Evolutionary conservation across 2,888 invertebrate species (phyloP), one percentile per base, ranked within the genome.

Genomic region (Meganola albula): DNA sequence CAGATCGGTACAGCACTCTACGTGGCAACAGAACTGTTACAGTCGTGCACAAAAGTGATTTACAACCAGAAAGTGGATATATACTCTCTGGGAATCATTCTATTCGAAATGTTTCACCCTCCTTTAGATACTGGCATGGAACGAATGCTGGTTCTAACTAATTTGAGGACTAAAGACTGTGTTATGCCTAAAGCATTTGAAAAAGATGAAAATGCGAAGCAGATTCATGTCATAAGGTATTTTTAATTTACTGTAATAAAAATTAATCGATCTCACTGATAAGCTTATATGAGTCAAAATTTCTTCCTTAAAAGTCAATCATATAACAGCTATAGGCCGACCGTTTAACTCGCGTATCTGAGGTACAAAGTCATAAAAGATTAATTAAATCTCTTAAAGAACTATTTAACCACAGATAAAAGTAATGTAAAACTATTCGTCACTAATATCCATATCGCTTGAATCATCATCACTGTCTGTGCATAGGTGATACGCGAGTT

Each of bases 91-190:
- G 98, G 98, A 2, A 93, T 98, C 21, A 98, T 98, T 44, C 89
- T 98, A 47, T 98, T 97, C 60, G 97, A 97, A 85, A 99, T 99
- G 98, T 95, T 94, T 57, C 94, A 95, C 65, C 91, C 90, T 9
- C 93, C 96, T 0, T 85, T 97, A 24, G 83, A 84, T 0, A 98
- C 98, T 0, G 92, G 91, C 20, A 98, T 97, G 95, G 99, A 99
- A 73, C 86, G 98, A 38, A 91, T 92, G 10, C 89, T 91, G 54
- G 89, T 96, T 2, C 85, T 99, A 0, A 87, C 89, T 1, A 90
- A 90, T 32, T 64, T 98, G 18, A 85, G 98, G 29, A 85, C 83
- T 7, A 88, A 90, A 25, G 90, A 92, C 9, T 89, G 94, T 6
- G 60, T 83, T 3, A 87, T 98, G 50, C 97, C 97, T 0, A 66